Conservation (phyloP, 1,140 invertebrate genomes). For the Nomia melanderi region DNA sequence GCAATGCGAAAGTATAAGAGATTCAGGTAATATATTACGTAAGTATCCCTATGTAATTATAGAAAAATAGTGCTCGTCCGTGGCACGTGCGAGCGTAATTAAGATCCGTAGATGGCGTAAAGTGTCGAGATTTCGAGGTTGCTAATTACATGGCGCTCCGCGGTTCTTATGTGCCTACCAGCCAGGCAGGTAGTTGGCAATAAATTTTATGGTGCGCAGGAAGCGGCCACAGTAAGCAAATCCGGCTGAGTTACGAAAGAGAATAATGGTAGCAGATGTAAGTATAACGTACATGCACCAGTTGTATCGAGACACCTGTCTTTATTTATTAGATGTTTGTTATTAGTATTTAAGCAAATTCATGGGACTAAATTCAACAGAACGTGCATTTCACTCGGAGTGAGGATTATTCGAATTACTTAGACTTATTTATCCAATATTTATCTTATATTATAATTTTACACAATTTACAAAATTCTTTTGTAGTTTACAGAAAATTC, state of each 20-base stretch:
- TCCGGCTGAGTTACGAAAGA: constrained; percentile 60
- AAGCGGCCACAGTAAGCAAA: constrained; percentile 48
- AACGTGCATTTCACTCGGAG: background rate
- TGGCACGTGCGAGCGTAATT: constrained; percentile 43
- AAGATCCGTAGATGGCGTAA: constrained; percentile 56
- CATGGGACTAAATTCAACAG: background rate
- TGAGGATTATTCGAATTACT: too few relatives aligned
- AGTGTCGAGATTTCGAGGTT: constrained; percentile 59
- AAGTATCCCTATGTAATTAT: constrained; percentile 25
- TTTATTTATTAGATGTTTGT: constrained; percentile 8
- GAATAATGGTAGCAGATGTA: constrained; percentile 58
- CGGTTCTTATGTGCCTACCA: constrained; percentile 64
- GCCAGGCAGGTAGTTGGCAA: constrained; percentile 58
- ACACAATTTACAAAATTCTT: too few relatives aligned
- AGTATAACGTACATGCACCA: constrained; percentile 21
- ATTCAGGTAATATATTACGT: background rate
- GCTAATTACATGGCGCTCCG: constrained; percentile 65
- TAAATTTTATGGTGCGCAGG: constrained; percentile 57
- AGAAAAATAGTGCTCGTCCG: constrained; percentile 44
- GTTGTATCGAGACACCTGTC: constrained; percentile 34
- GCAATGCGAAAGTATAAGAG: background rate
- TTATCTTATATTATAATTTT: too few relatives aligned
- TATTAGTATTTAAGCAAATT: constrained; percentile 2
- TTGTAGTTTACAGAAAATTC: too few relatives aligned
- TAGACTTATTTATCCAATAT: too few relatives aligned